A percentile compares a stretch with the other conserved stretches of the same genome.
phyloP scores from a whole-genome alignment of 2,797 vertebrate species.

The Fratercula arctica region DNA sequence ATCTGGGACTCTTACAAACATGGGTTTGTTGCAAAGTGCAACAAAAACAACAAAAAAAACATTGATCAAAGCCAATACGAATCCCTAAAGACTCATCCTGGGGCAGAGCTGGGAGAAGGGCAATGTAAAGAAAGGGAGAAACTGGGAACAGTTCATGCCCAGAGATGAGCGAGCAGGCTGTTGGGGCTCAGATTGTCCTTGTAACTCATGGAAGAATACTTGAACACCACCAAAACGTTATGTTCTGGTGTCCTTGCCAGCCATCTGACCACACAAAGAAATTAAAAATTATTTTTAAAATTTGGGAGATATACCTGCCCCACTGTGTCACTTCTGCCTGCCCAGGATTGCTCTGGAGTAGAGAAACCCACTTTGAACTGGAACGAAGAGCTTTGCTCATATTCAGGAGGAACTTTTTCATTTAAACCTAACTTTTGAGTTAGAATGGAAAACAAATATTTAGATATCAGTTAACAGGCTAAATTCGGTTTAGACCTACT shows the following conservation, averaged over 20 bases:
- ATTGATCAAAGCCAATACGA: neutral
- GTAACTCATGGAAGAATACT: neutral
- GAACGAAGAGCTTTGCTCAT: neutral
- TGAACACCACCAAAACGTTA: neutral
- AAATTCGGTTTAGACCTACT: neutral
- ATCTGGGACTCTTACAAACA: neutral
- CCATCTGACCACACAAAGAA: neutral
- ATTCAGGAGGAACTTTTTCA: neutral
- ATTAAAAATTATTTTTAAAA: neutral
- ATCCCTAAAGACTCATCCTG: neutral
- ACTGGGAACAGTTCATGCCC: neutral
- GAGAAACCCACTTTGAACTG: neutral
- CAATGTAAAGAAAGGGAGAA: neutral
- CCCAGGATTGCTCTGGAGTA: neutral
- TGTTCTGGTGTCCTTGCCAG: accelerated
- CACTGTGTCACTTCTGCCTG: neutral
- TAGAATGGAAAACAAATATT: neutral
- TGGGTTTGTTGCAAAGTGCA: neutral
- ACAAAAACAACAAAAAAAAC: neutral
- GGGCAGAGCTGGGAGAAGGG: neutral
- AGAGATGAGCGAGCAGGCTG: neutral
- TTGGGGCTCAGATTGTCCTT: accelerated
- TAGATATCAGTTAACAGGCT: neutral
- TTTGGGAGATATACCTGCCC: neutral
- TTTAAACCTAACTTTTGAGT: neutral